phyloP scores from a whole-genome alignment of 1,140 invertebrate genomes.

The Heliconius hewitsoni region DNA sequence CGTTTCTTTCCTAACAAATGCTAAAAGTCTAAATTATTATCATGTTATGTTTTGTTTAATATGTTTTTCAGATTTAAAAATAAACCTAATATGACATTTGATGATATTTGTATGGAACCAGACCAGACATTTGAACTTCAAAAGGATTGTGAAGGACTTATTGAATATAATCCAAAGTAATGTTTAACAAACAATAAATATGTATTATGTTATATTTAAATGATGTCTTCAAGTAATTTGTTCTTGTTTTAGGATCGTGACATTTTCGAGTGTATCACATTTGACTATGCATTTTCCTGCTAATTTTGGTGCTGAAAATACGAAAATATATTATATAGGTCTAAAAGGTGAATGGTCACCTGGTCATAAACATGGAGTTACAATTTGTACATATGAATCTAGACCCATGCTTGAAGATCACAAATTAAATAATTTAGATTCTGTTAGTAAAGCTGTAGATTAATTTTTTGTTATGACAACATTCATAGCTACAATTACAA shows the following conservation, averaged over 20 bases:
- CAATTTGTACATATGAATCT: conserved; percentile 94
- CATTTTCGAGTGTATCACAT: conserved; percentile 94
- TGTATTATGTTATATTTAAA: conserved; percentile 1
- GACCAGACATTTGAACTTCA: conserved; percentile 97
- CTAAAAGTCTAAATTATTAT: no score
- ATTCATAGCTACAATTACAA: background rate
- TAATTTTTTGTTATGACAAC: conserved; percentile 32
- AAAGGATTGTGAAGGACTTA: conserved; percentile 87
- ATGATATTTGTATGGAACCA: conserved; percentile 84
- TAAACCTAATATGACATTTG: conserved; percentile 95
- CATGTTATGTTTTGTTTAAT: background rate
- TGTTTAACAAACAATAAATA: background rate
- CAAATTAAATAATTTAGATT: conserved; percentile 86
- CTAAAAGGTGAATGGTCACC: conserved; percentile 95
- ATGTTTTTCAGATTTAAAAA: conserved; percentile 91
- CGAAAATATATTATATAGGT: conserved; percentile 96
- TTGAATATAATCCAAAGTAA: conserved; percentile 96
- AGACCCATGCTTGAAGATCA: conserved; percentile 92
- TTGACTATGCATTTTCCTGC: conserved; percentile 93
- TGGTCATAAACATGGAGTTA: conserved; percentile 92
- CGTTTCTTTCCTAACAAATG: background rate
- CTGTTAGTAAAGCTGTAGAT: conserved; percentile 78
- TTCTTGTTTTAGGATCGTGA: conserved; percentile 87
- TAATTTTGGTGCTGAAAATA: conserved; percentile 92
- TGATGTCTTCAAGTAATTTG: background rate